phyloP scores from a whole-genome alignment of 2,113 vertebrate genomes.

The Climacteris rufus region DNA sequence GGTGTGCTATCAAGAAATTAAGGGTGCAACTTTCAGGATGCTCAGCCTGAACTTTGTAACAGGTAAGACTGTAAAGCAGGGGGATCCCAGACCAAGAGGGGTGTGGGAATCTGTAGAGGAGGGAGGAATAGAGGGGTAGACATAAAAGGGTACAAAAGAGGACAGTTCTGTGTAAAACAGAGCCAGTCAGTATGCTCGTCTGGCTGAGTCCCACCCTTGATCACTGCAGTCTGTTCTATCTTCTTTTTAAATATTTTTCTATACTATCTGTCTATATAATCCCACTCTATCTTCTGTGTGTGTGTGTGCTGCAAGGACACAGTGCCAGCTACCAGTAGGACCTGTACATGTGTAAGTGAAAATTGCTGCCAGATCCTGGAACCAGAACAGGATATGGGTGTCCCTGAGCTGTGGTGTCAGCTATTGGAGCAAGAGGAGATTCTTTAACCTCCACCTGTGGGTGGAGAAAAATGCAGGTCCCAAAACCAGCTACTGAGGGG shows the following conservation, averaged over 20 bases:
- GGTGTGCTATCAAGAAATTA: neutral
- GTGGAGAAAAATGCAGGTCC: neutral
- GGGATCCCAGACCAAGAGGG: neutral
- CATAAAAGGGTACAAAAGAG: neutral
- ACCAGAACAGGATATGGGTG: neutral
- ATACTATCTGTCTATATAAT: neutral
- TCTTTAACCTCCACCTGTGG: neutral
- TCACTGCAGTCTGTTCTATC: neutral
- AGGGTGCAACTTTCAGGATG: neutral
- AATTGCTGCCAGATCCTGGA: neutral
- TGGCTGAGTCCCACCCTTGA: neutral
- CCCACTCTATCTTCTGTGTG: no score
- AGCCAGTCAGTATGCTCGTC: neutral
- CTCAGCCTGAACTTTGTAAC: neutral
- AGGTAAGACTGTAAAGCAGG: neutral
- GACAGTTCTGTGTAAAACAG: neutral
- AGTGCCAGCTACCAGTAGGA: neutral
- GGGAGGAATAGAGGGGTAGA: accelerated
- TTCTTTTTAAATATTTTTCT: neutral
- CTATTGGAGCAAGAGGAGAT: neutral
- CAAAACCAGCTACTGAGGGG: neutral
- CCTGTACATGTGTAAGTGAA: neutral
- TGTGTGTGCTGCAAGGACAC: neutral
- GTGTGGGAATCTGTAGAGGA: neutral
- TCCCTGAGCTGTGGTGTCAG: neutral